Conservation (phyloP, 2,797 vertebrate species). For the Caiman crocodilus region DNA sequence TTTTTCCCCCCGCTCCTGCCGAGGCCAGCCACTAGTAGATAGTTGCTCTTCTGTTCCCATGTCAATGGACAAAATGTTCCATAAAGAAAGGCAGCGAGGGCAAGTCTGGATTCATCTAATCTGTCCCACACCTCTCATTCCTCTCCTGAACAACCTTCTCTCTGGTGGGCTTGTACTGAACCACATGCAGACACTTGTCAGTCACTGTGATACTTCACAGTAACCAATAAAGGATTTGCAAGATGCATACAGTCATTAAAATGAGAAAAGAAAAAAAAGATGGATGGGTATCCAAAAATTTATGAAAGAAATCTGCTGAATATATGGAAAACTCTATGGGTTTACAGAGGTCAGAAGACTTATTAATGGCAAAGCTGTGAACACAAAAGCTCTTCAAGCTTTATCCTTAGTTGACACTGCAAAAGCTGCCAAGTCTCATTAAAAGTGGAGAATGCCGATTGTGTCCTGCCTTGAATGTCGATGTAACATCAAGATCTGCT, state of each 20-base stretch:
- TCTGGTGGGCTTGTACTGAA: no score
- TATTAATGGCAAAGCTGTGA: background rate
- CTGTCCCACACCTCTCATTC: no score
- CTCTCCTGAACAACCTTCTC: no score
- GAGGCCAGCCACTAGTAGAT: background rate
- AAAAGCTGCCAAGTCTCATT: constrained; percentile 46
- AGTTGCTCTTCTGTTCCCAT: background rate
- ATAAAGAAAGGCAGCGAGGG: no score
- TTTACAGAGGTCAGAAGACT: background rate
- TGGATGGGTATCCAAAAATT: background rate
- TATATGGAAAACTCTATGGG: background rate
- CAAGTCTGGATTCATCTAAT: no score
- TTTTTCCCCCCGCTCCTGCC: background rate
- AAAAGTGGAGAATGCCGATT: background rate
- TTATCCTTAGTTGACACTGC: background rate
- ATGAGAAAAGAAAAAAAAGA: background rate
- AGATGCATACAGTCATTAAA: accelerated
- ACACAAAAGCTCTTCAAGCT: background rate
- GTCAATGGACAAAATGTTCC: background rate
- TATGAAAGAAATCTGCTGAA: background rate
- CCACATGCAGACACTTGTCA: background rate
- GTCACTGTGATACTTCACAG: background rate
- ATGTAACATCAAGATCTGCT: background rate
- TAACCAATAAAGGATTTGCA: background rate
- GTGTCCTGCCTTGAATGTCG: background rate